Percentiles rank a stretch among this genome's conserved stretches.
Evolutionary conservation across 2,888 invertebrate genomes (phyloP).

Genomic region (Linnaemya vulpina): DNA sequence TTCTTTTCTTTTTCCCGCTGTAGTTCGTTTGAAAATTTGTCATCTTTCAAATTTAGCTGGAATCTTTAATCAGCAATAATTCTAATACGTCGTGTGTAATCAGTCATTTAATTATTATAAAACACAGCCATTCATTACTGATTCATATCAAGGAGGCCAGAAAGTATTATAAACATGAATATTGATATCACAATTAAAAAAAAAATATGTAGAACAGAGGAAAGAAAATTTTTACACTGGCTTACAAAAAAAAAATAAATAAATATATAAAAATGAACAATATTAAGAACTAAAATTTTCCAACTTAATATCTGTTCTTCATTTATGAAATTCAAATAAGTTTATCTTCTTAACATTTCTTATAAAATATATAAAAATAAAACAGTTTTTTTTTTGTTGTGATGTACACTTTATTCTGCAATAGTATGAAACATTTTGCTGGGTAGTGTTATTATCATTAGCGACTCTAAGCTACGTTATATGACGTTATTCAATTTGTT

Average conservation of each 20-base stretch:
- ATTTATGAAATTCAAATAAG: too few relatives aligned
- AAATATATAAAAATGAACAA: too few relatives aligned
- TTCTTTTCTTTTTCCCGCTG: neutral
- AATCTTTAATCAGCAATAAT: neutral
- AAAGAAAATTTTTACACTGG: neutral
- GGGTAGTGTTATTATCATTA: neutral
- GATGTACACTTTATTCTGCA: too few relatives aligned
- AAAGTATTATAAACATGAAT: constrained; percentile 13
- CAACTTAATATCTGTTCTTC: too few relatives aligned
- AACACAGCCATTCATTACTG: neutral
- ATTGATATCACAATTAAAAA: constrained; percentile 5
- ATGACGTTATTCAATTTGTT: neutral
- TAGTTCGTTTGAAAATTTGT: neutral
- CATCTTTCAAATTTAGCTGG: neutral
- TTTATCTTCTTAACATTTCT: too few relatives aligned
- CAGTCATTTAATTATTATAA: constrained; percentile 16
- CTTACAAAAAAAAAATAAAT: too few relatives aligned
- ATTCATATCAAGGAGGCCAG: constrained; percentile 22
- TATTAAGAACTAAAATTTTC: too few relatives aligned
- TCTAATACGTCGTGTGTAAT: neutral
- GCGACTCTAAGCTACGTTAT: neutral
- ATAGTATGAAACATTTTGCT: too few relatives aligned
- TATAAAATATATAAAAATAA: too few relatives aligned
- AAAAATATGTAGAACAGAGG: neutral
- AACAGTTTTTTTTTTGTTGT: too few relatives aligned